Evolutionary conservation across 2,888 invertebrate species (phyloP), one percentile per base, ranked within the genome.

Genomic region (Shargacucullia verbasci): DNA sequence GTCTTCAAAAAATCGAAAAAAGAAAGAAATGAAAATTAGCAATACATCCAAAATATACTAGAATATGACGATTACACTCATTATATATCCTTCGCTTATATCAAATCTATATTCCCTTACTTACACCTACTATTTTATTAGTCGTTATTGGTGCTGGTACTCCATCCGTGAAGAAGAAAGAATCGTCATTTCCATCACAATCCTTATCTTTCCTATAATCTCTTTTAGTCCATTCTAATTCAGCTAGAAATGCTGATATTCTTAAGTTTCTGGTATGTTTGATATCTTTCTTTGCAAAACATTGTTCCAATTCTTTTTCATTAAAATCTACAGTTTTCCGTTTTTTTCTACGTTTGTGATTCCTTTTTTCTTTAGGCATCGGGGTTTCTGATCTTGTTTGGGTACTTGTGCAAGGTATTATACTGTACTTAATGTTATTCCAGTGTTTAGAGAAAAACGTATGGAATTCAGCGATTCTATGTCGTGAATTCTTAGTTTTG

Each of bases 301-400:
- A 70, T 14, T 29, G 48, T 40, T 37, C 45, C 13, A 27, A 25
- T 9, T 50, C 48, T 5, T 35, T 56, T 20, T 46, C 46, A 14
- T 49, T 43, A 0, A 35, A 10, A 12, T 47, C 48, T 9, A 50
- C 6, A 0, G 33, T 29, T 52, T 45, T 58, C 13, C 54, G 39
- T 56, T 87, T 88, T 79, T 85, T 89, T 50, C 83, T 86, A 4
- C 81, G 78, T 67, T 88, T 90, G 48, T 83, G 81, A 54, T 86
- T 73, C 80, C 29, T 75, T 34, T 49, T 64, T 14, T 59, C 65
- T 43, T 70, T 70, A 8, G 12, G 0, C 13, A 49, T 39, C 9
- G 49, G 40, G 15, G 54, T 55, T 8, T 62, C 57, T 20, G 52
- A 60, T 38, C 56, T 80, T 0, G 49, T 47, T 27, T 41, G 29